A percentile compares a stretch with the other conserved stretches of the same genome.
These are phyloP conservation scores for Candidula unifasciata DNA, from an alignment of 2,888 invertebrate species.

Conservation along the genomic window DNA sequence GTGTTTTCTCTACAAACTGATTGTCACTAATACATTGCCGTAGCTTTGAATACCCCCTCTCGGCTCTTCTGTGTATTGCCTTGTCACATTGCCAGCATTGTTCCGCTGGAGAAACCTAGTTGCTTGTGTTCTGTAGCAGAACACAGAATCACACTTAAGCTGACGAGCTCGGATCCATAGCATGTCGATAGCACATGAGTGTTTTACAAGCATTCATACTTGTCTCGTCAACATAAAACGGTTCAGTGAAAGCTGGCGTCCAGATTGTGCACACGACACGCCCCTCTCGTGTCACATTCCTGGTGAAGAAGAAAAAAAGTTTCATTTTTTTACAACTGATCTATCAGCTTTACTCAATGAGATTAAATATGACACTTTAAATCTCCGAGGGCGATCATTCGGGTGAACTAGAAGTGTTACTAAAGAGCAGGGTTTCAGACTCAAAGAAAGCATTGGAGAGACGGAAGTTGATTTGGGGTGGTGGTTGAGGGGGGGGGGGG, in stretches of 20 bases:
- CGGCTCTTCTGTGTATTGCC: not conserved
- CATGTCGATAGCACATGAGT: not conserved
- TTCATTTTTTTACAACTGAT: too few relatives aligned
- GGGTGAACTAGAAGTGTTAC: too few relatives aligned
- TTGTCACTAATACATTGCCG: not conserved
- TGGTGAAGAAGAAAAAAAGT: too few relatives aligned
- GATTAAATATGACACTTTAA: too few relatives aligned
- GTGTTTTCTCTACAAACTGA: not conserved
- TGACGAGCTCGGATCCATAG: not conserved
- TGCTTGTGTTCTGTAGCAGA: not conserved
- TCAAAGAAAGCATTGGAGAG: too few relatives aligned
- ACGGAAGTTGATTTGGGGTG: too few relatives aligned
- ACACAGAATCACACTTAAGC: constrained; percentile 11
- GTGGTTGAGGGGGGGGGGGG: too few relatives aligned
- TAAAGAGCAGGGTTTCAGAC: too few relatives aligned
- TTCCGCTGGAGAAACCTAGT: not conserved
- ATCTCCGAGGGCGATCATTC: too few relatives aligned
- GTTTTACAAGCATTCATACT: not conserved
- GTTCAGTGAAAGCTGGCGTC: not conserved
- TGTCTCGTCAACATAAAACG: not conserved
- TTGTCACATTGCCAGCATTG: not conserved
- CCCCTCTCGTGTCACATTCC: too few relatives aligned
- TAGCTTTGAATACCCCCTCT: not conserved
- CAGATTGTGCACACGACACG: not conserved
- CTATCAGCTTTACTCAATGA: too few relatives aligned